Evolutionary conservation across 53 echinoderm and acorn worm genomes (phyloP), one percentile per base, ranked within the genome.

Genomic region (Holothuria scabra): DNA sequence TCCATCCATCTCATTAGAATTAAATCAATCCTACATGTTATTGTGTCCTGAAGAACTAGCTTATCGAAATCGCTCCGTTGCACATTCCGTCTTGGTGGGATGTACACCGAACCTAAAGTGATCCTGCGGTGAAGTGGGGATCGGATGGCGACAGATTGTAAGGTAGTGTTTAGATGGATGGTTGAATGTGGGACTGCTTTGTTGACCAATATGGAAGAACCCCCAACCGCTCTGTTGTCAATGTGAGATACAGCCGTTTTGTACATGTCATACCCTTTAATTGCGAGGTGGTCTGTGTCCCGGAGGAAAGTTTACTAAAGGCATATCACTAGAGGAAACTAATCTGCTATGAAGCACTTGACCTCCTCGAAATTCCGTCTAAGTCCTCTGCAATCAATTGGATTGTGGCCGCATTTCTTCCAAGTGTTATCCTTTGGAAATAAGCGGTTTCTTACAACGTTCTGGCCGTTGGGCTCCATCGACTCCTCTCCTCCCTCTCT

Each of bases 281-380:
- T 44, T 44, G 44, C 10, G 44, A 44, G 44, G 44, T 44, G 44
- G 44, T 44, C 44, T 44, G 44, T 44, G 44, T 44, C 44, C 44
- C 44, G 44, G 8, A 63, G 64, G 64, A 63, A 63, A 25, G 65
- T 65, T 22, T 74, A n/a, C 48, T 74, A 49, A 26, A 74, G 2
- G 55, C 46, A 74, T 18, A 65, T 12, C 8, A 65, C 11, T 1
- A 65, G 4, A 32, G 65, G 65, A 65, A 13, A 30, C 12, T 4
- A 75, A 30, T 46, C 75, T 52, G 26, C 26, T 56, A 52, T 75
- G 8, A 75, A 75, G 56, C 75, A 56, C 75, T 75, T 70, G 46
- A 70, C 12, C 46, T 70, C 70, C 23, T 35, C 38, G 46, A 34
- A 70, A 70, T 70, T 70, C 35, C 37, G 70, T 70, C 56, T 75